These are phyloP conservation scores for Chionomys nivalis DNA, from an alignment of 2,113 vertebrate genomes.

Conservation along the genomic window DNA sequence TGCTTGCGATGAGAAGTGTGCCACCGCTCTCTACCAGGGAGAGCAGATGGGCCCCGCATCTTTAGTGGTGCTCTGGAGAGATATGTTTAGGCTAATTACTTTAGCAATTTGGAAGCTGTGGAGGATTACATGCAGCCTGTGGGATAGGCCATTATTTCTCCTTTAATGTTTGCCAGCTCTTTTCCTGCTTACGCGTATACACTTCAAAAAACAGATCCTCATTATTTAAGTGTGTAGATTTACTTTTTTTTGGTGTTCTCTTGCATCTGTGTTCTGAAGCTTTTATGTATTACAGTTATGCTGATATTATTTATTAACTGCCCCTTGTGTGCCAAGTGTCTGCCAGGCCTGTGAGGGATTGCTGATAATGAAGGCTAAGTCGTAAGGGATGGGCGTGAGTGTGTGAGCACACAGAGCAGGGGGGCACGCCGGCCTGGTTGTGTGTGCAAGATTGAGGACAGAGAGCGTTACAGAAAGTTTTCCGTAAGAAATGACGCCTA, in stretches of 20 bases:
- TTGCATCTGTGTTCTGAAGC: not conserved
- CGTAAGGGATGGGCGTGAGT: not conserved
- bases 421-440: not conserved
- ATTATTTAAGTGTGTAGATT: not conserved
- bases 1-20: not conserved
- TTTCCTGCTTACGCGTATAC: conserved; percentile 18
- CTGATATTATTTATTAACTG: not conserved
- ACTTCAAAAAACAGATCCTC: not conserved
- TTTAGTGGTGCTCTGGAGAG: not conserved
- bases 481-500: not conserved
- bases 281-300: not conserved
- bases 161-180: not conserved
- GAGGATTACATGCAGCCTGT: not conserved
- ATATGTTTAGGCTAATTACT: conserved; percentile 13
- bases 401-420: not conserved
- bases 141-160: conserved; percentile 27
- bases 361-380: not conserved
- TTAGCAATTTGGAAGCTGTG: conserved; percentile 43
- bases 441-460: accelerated
- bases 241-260: not conserved
- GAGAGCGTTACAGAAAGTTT: not conserved
- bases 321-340: not conserved
- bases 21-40: conserved; percentile 29
- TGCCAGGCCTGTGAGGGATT: not conserved
- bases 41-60: conserved; percentile 10